Evolutionary conservation across 2,888 invertebrate genomes (phyloP), one percentile per base, ranked within the genome.

Genomic region (Lamellibrachia columna): DNA sequence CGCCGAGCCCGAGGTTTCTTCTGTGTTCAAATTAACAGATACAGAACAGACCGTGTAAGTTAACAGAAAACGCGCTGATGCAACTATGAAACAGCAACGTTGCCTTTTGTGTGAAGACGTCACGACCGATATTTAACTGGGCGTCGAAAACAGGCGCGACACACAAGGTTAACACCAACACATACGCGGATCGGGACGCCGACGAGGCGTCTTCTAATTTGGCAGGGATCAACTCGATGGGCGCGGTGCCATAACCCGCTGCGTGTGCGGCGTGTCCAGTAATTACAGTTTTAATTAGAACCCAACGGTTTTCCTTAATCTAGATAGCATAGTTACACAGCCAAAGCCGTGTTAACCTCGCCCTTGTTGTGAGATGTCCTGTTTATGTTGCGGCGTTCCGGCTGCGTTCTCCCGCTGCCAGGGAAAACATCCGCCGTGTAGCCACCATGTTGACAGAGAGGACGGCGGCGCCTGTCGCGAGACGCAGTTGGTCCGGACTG

Each of bases 201-300:
- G 75, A 75, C 75, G n/a, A 75, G 75, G 6, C 22, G 75, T 75
- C 75, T 75, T 75, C 75, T 75, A 75, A 75, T 75, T 75, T 75
- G n/a, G n/a, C 75, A 75, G 15, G 75, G 75, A 75, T 75, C 75
- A 75, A 75, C 75, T 15, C 22, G 75, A 75, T 75, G 75, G 75
- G 75, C 75, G 75, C 11, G 22, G 75, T 75, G 75, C 4, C 75
- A 75, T n/a, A n/a, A 75, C 75, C 75, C 75, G 22, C 75, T 75
- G 75, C 6, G 75, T 22, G 75, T 22, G 22, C 75, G 22, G 22
- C 22, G 75, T n/a, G 75, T 15, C 75, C 75, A 75, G 75, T 75
- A 75, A 75, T 75, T 75, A 75, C 75, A 75, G 22, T 75, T 75
- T 75, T 75, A 75, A 75, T 75, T 75, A 75, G 75, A 75, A 75